Base-by-base conservation (phyloP, 2,888 invertebrate species). In the Agriopis leucophaearia region DNA sequence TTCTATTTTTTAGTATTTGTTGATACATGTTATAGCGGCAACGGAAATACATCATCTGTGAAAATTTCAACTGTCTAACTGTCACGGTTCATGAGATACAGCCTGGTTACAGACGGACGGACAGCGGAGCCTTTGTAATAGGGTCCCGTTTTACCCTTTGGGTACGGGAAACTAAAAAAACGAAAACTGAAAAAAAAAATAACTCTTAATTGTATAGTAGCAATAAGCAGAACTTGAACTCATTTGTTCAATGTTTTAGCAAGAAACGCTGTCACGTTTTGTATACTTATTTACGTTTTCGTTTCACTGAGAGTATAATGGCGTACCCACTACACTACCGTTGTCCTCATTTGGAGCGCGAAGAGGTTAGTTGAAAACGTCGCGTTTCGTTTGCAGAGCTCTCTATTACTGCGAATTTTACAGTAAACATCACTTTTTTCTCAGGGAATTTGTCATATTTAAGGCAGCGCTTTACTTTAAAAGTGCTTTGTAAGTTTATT, bases 301-400 rank as follows among this genome's bases (percentile, higher is more conserved):
- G 40, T 35, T 56, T 15, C 38, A 38, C 38, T 15, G 18, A 50
- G 16, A 44, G 38, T 42, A 47, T 62, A 62, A 62, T 62, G 54
- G 62, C 47, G n/a, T 62, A 54, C 54, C 54, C 36, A 62, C 54
- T 62, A 45, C 50, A 51, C 50, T 45, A 48, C 47, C 50, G 35
- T 44, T 54, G 62, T 55, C 62, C 48, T 55, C 62, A 40, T 63
- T 55, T 63, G 13, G 44, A 35, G 62, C 62, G 38, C 36, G 18
- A 54, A 62, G 54, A n/a, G 54, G 61, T 61, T 61, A 35, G 36
- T 54, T 13, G 38, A 13, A 16, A 54, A 45, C 62, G n/a, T 8
- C 38, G 16, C 10, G 18, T 54, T 45, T 38, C 47, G 47, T 62
- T 62, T 62, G 54, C 54, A 62, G 16, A 59, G 18, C 13, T 42